Evolutionary conservation across 2,113 vertebrate species (phyloP).

Genomic region (Chaenocephalus aceratus): DNA sequence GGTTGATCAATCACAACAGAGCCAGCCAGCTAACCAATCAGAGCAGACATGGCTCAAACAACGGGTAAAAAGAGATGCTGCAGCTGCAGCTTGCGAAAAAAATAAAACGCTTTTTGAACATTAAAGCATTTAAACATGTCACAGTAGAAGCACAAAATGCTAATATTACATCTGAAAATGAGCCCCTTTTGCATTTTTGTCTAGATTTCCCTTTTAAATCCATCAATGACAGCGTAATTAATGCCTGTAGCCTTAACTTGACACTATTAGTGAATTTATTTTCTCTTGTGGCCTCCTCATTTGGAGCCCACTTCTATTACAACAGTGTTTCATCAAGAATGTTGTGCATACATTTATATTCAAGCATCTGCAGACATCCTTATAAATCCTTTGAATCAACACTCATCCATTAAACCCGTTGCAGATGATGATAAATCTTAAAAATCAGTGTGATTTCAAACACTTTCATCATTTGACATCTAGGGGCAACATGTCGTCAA

Average conservation of each 20-base stretch:
- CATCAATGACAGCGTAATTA: slow-evolving; percentile 22
- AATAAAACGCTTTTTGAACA: no score
- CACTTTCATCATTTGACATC: slow-evolving; percentile 62
- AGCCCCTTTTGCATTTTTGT: neutral
- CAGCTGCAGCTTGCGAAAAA: no score
- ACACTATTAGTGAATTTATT: slow-evolving; percentile 31
- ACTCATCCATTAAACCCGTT: slow-evolving; percentile 27
- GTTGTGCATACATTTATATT: slow-evolving; percentile 49
- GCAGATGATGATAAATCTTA: slow-evolving; percentile 1
- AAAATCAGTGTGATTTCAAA: slow-evolving; percentile 49
- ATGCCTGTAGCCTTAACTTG: slow-evolving; percentile 23
- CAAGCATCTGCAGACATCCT: slow-evolving; percentile 27
- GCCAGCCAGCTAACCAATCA: no score
- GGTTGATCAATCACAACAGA: no score
- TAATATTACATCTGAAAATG: no score
- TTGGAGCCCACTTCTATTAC: slow-evolving; percentile 36
- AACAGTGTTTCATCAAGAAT: slow-evolving; percentile 45
- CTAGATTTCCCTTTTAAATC: slow-evolving; percentile 23
- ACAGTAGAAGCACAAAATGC: no score
- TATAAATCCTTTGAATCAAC: slow-evolving; percentile 48
- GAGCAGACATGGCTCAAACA: no score
- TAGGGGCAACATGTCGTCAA: slow-evolving; percentile 24
- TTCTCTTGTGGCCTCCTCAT: slow-evolving; percentile 14
- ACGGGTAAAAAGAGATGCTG: no score
- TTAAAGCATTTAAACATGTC: no score